Conservation (phyloP, 2,113 vertebrate genomes). For the Semnornis frantzii region DNA sequence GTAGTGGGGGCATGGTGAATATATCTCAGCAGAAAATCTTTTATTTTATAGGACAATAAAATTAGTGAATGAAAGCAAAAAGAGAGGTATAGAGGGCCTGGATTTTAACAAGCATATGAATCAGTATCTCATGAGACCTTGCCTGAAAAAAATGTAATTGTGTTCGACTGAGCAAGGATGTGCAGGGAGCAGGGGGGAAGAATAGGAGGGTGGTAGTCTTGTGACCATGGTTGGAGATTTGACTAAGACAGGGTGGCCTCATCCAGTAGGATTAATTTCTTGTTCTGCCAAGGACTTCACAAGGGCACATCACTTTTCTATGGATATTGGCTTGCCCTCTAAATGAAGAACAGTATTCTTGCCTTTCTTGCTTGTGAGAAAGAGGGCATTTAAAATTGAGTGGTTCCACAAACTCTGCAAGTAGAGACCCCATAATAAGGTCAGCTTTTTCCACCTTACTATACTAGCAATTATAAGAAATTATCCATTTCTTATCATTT, state of each 20-base stretch:
- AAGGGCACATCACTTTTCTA: background rate
- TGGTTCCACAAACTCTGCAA: background rate
- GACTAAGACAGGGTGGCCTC: background rate
- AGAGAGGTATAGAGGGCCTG: constrained; percentile 32
- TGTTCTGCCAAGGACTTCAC: background rate
- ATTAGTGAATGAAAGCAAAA: constrained; percentile 53
- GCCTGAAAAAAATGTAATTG: background rate
- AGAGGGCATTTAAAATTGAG: background rate
- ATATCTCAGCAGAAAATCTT: constrained; percentile 29
- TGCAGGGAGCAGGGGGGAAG: background rate
- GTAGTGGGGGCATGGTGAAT: background rate
- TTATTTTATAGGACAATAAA: constrained; percentile 51
- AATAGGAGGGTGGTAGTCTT: background rate
- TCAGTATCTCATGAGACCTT: constrained; percentile 5
- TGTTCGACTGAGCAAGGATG: background rate
- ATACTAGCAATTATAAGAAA: background rate
- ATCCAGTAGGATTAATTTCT: background rate
- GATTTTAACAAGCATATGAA: constrained; percentile 35
- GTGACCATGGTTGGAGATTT: background rate
- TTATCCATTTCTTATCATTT: constrained; percentile 4
- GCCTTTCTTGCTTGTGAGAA: background rate
- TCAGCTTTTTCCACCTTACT: background rate
- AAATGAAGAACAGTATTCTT: background rate
- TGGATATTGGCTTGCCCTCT: background rate
- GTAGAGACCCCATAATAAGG: background rate